Conservation (phyloP, 53 echinoderm and acorn worm species). For the Paracentrotus lividus region DNA sequence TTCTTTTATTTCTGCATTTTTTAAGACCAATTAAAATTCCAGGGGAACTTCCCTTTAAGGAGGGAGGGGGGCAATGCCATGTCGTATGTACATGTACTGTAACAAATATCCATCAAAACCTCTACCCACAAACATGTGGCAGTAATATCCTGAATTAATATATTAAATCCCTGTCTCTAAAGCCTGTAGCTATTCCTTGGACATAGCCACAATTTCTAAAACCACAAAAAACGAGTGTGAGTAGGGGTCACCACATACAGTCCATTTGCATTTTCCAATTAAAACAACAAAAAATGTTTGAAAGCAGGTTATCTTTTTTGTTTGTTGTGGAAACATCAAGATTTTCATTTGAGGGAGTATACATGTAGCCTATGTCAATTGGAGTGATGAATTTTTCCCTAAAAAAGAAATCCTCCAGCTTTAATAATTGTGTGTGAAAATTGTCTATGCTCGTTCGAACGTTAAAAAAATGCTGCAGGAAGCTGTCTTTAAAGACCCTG, state of each 20-base stretch:
- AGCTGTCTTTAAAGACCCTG: too few relatives aligned
- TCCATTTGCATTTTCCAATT: neutral
- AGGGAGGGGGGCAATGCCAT: conserved; percentile 30
- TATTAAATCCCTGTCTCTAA: neutral
- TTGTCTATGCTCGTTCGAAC: too few relatives aligned
- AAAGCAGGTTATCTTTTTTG: neutral
- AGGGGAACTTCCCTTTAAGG: too few relatives aligned
- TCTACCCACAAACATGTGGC: conserved; percentile 47
- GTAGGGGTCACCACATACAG: conserved; percentile 14
- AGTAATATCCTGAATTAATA: conserved; percentile 25
- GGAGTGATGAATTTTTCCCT: too few relatives aligned
- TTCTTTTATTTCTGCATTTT: too few relatives aligned
- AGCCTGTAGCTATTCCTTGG: neutral
- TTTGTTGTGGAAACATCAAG: neutral
- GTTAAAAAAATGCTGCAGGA: too few relatives aligned
- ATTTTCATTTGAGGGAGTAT: too few relatives aligned
- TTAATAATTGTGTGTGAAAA: too few relatives aligned
- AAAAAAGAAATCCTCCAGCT: too few relatives aligned
- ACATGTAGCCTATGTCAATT: too few relatives aligned
- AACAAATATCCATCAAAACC: too few relatives aligned
- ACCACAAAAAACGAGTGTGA: neutral
- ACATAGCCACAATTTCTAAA: neutral
- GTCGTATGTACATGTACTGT: conserved; percentile 19
- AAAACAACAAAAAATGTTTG: neutral
- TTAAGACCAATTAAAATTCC: too few relatives aligned